phyloP scores from a whole-genome alignment of 2,797 vertebrate species.

The Myiotriccus ornatus region DNA sequence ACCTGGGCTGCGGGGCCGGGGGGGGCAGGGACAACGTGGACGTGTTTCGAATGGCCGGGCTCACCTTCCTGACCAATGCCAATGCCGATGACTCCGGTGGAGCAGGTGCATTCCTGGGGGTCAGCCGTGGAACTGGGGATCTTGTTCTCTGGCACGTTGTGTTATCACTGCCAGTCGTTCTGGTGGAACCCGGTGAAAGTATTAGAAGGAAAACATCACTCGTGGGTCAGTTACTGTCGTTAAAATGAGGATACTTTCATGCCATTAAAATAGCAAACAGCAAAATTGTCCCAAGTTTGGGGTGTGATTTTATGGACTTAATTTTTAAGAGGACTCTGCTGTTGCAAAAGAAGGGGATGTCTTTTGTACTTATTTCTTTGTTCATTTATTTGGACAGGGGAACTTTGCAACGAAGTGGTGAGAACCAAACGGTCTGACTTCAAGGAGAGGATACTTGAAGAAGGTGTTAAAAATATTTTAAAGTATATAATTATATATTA shows the following conservation, averaged over 20 bases:
- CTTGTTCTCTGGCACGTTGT: neutral
- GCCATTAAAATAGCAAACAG: neutral
- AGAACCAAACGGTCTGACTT: constrained; percentile 76
- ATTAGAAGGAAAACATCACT: neutral
- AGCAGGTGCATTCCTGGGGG: constrained; percentile 61
- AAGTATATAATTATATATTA: neutral
- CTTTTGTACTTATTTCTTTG: neutral
- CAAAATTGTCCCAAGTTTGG: neutral
- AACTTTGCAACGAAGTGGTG: constrained; percentile 75
- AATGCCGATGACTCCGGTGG: constrained; percentile 72
- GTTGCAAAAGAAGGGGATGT: neutral
- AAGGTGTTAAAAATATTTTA: constrained; percentile 56
- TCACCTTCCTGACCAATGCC: constrained; percentile 90
- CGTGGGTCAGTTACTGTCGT: neutral
- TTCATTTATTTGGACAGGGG: constrained; percentile 64
- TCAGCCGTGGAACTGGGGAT: neutral
- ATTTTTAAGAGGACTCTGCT: neutral
- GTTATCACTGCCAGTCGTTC: rapidly evolving
- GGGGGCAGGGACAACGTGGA: constrained; percentile 83
- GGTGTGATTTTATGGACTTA: neutral
- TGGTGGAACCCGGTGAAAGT: neutral
- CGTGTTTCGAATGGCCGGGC: constrained; percentile 85
- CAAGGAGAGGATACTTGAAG: neutral
- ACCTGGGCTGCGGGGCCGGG: constrained; percentile 90
- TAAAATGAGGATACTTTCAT: neutral